Conservation (phyloP, 2,113 vertebrate genomes). For the Cheirogaleus medius region DNA sequence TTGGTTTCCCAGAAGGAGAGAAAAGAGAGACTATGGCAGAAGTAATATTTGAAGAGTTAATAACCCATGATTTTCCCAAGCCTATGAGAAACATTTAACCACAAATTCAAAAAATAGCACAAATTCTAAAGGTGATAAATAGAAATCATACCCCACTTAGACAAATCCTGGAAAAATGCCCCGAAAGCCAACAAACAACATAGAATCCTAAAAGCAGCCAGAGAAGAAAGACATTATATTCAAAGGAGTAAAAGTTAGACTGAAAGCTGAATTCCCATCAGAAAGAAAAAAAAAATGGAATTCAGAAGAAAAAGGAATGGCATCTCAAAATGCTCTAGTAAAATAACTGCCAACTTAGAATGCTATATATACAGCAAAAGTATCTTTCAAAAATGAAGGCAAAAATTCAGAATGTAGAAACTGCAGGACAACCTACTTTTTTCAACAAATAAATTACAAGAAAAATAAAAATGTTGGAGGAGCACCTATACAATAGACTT, state of each 20-base stretch:
- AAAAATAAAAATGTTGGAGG: not conserved
- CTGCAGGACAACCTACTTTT: not conserved
- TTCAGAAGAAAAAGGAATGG: not conserved
- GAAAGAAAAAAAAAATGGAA: not conserved
- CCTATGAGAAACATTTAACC: not conserved
- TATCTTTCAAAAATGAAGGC: not conserved
- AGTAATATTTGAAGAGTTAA: not conserved
- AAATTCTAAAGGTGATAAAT: not conserved
- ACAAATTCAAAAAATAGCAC: not conserved
- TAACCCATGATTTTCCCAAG: not conserved
- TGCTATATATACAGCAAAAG: not conserved
- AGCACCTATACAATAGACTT: not conserved
- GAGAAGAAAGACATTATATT: not conserved
- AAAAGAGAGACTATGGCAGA: not conserved
- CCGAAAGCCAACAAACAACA: not conserved
- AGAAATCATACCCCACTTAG: not conserved
- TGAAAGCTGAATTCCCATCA: not conserved
- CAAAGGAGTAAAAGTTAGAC: not conserved
- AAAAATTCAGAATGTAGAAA: not conserved
- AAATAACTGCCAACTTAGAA: not conserved
- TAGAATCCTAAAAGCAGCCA: slow-evolving; percentile 36
- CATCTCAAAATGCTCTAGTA: not conserved
- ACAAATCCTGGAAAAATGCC: not conserved
- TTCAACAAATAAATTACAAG: not conserved
- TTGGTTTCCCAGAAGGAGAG: not conserved